phyloP scores from a whole-genome alignment of 2,113 vertebrate species.

The Oncorhynchus clarkii region DNA sequence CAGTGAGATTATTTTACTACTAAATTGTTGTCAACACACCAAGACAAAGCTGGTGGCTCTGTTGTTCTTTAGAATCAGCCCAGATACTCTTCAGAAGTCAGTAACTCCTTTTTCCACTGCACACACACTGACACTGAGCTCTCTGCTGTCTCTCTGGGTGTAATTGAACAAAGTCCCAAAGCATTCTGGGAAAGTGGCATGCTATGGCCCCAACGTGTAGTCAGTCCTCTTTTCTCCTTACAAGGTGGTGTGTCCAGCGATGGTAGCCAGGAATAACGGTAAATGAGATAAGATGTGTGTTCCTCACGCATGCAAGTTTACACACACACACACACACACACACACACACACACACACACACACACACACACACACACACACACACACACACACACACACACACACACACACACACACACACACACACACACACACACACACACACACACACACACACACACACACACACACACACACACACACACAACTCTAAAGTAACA shows the following conservation, averaged over 20 bases:
- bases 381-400: no score
- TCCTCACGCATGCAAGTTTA: slow-evolving; percentile 16
- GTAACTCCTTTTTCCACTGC: background rate
- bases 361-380: no score
- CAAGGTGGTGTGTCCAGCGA: slow-evolving; percentile 54
- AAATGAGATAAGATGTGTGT: slow-evolving; percentile 62
- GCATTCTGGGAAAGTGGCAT: slow-evolving; percentile 61
- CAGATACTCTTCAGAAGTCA: background rate
- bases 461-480: no score
- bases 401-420: no score
- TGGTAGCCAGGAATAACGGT: slow-evolving; percentile 66
- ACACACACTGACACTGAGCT: background rate
- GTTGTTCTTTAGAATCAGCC: background rate
- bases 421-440: background rate
- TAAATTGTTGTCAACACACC: background rate
- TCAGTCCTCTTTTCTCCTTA: slow-evolving; percentile 54
- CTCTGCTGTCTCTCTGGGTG: background rate
- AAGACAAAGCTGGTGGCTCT: background rate
- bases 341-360: no score
- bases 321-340: background rate
- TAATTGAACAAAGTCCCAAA: slow-evolving; percentile 38
- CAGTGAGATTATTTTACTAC: background rate
- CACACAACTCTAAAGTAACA: slow-evolving; percentile 3
- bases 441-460: no score
- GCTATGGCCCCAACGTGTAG: slow-evolving; percentile 2